These are phyloP conservation scores for human (Homo sapiens) DNA, from an alignment of 2,113 vertebrate genomes.

Conservation along the genomic window GRCh38 chr14:34584501-34585000, in stretches of 20 bases:
- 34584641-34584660: slow-evolving; percentile 28
- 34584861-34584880: no score
- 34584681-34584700: neutral
- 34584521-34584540: no score
- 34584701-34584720: neutral
- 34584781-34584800: neutral
- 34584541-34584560: neutral
- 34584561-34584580: neutral
- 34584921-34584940: no score
- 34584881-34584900: no score
- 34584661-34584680: neutral
- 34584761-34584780: neutral
- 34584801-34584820: neutral
- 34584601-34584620: neutral
- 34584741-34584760: neutral
- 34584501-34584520: neutral
- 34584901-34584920: no score
- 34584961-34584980: no score
- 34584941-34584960: no score
- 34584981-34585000: no score
- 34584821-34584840: neutral
- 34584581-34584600: neutral
- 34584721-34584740: neutral
- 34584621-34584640: neutral
- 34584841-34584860: neutral